Percentiles rank a stretch among this genome's conserved stretches.
Evolutionary conservation across 2,113 vertebrate genomes (phyloP).

Genomic region (Rafetus swinhoei): DNA sequence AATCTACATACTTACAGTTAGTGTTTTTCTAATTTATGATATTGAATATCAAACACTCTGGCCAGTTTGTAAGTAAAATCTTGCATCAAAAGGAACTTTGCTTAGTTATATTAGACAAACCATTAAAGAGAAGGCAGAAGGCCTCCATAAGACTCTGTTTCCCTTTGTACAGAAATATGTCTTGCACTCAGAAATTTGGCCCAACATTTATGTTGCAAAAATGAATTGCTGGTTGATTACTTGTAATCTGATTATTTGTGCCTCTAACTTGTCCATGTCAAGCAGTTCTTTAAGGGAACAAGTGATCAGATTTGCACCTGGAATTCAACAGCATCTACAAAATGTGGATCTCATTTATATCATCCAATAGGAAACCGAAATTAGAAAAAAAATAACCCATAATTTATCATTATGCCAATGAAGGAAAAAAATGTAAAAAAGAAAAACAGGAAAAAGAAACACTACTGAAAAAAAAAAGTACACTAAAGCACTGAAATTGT

Average conservation of each 20-base stretch:
- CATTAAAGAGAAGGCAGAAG: background rate
- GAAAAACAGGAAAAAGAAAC: background rate
- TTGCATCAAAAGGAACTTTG: background rate
- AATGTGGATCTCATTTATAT: background rate
- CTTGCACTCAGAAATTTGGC: background rate
- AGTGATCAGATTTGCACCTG: background rate
- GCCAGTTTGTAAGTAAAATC: background rate
- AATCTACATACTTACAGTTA: background rate
- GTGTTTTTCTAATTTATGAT: background rate
- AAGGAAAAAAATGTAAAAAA: background rate
- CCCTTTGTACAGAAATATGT: background rate
- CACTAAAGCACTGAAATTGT: background rate
- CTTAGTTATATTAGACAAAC: slow-evolving; percentile 15
- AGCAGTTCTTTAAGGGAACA: background rate
- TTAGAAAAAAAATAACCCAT: background rate
- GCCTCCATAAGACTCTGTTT: background rate
- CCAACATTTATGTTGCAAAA: background rate
- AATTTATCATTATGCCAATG: background rate
- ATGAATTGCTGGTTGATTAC: background rate
- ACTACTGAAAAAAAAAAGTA: background rate
- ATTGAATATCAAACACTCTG: background rate
- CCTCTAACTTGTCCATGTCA: accelerated
- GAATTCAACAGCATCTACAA: background rate
- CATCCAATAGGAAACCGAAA: background rate
- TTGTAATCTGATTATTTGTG: background rate